A percentile compares a stretch with the other conserved stretches of the same genome.
Evolutionary conservation across 2,797 vertebrate genomes (phyloP).

Genomic region (Sebastes aleutianus): DNA sequence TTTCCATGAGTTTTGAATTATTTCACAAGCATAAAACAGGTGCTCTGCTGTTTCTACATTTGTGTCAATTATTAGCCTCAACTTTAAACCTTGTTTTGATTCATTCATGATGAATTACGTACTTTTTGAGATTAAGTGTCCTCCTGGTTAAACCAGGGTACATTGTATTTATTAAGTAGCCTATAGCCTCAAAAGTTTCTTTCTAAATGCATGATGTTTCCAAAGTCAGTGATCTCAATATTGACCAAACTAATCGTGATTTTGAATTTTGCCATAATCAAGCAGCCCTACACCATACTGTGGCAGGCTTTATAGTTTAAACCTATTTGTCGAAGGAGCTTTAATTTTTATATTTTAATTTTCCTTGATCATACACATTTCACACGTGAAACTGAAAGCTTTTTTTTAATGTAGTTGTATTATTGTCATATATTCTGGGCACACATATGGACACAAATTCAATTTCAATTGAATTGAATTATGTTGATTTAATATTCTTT

Average conservation of each 20-base stretch:
- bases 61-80: background rate
- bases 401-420: background rate
- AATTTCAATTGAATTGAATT: background rate
- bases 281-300: background rate
- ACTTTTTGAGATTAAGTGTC: too few relatives aligned
- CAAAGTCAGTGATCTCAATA: too few relatives aligned
- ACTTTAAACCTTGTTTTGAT: background rate
- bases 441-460: background rate
- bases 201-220: too few relatives aligned
- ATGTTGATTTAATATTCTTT: conserved; percentile 7
- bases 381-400: background rate
- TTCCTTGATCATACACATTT: background rate
- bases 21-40: background rate
- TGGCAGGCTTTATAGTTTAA: background rate
- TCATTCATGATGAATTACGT: background rate
- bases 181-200: too few relatives aligned
- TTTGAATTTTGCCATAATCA: too few relatives aligned
- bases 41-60: background rate
- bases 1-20: background rate
- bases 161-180: too few relatives aligned
- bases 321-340: background rate
- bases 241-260: too few relatives aligned
- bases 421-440: background rate
- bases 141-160: too few relatives aligned
- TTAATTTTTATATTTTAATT: background rate